Evolutionary conservation across 2,888 invertebrate species (phyloP).

Genomic region (Mimas tiliae): DNA sequence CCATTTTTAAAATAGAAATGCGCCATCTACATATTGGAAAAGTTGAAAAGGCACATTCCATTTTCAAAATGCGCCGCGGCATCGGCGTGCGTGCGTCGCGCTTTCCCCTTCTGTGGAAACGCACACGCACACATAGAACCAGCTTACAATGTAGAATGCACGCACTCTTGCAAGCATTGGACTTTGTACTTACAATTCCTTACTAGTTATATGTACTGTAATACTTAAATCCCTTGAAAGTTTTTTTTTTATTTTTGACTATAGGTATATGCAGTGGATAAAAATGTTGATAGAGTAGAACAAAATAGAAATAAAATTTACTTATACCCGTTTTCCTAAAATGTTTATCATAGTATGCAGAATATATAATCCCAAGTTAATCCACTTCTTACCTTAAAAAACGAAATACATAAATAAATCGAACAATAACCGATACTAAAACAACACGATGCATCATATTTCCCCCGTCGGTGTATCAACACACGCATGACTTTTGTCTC

Average conservation of each 20-base stretch:
- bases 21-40: constrained; percentile 62
- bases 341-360: constrained; percentile 28
- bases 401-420: constrained; percentile 64
- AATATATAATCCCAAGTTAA: constrained; percentile 44
- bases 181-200: constrained; percentile 29
- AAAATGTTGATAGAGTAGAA: neutral
- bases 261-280: neutral
- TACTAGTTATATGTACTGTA: neutral
- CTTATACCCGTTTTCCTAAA: neutral
- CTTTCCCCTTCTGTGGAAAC: constrained; percentile 70
- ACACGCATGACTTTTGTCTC: constrained; percentile 11
- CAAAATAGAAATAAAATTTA: neutral
- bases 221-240: neutral
- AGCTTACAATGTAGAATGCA: constrained; percentile 36
- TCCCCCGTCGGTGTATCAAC: constrained; percentile 65
- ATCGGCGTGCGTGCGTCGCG: constrained; percentile 58
- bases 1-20: constrained; percentile 37
- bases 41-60: constrained; percentile 69
- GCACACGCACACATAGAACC: constrained; percentile 56
- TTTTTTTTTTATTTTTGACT: neutral
- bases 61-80: constrained; percentile 67
- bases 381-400: constrained; percentile 64
- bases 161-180: constrained; percentile 34
- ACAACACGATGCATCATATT: constrained; percentile 83
- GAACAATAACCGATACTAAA: constrained; percentile 79